phyloP scores from a whole-genome alignment of 1,140 invertebrate species.

The Drosophila teissieri region DNA sequence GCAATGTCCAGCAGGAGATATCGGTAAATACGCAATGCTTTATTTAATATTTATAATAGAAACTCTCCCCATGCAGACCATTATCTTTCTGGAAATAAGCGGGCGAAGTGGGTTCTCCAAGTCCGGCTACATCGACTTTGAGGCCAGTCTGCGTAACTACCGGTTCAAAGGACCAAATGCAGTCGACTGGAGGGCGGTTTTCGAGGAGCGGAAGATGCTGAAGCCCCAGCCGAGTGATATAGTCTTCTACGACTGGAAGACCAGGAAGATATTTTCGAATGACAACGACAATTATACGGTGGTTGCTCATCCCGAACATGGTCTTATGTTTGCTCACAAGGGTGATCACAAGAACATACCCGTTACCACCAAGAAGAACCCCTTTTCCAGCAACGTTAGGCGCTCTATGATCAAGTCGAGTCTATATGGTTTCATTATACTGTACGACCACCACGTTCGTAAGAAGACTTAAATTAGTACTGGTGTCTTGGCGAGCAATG shows the following conservation, averaged over 20 bases:
- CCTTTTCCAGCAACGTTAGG: conserved; percentile 20
- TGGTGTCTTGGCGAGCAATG: background rate
- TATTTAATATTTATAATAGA: too few species aligned
- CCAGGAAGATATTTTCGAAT: conserved; percentile 26
- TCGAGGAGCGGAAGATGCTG: conserved; percentile 30
- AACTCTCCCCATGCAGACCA: conserved; percentile 42
- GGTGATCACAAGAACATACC: conserved; percentile 66
- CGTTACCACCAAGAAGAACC: conserved; percentile 20
- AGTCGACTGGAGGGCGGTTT: conserved; percentile 60
- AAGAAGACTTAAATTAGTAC: conserved; percentile 26
- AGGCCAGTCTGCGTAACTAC: conserved; percentile 48
- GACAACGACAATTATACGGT: conserved; percentile 61
- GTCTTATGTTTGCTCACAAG: conserved; percentile 63
- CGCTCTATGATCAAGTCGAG: conserved; percentile 25
- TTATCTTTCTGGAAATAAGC: conserved; percentile 61
- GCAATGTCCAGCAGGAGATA: conserved; percentile 50
- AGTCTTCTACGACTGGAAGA: conserved; percentile 60
- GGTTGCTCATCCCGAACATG: conserved; percentile 40
- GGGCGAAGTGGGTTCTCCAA: conserved; percentile 55
- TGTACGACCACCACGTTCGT: conserved; percentile 48
- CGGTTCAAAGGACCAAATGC: conserved; percentile 24
- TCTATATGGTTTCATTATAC: conserved; percentile 28
- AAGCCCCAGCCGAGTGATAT: conserved; percentile 51
- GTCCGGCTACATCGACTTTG: conserved; percentile 71
- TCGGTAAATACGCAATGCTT: conserved; percentile 22